phyloP scores from a whole-genome alignment of 2,113 vertebrate species.

The Heliornis fulica region DNA sequence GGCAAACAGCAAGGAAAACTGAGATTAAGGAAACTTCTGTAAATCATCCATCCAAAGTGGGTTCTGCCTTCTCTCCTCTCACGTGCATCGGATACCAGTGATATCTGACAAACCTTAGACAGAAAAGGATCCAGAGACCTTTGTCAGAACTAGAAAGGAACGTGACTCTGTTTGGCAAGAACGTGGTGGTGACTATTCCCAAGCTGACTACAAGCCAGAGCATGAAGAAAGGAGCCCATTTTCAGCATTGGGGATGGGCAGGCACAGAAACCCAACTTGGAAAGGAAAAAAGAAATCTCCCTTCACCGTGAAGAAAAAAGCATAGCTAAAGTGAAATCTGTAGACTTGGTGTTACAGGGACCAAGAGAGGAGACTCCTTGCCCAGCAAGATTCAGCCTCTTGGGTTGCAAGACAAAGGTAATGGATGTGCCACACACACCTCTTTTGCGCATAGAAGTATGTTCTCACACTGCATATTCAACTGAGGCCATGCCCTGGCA shows the following conservation, averaged over 20 bases:
- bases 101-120: not conserved
- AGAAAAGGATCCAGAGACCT: conserved; percentile 1
- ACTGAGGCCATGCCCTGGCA: not conserved
- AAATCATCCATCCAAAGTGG: not conserved
- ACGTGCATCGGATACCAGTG: accelerated
- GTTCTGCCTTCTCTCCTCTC: not conserved
- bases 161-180: conserved; percentile 1
- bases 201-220: conserved; percentile 24
- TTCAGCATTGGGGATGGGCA: not conserved
- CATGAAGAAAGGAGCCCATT: conserved; percentile 10
- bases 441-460: not conserved
- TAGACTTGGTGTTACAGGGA: not conserved
- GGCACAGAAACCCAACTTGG: not conserved
- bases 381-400: not conserved
- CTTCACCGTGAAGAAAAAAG: not conserved
- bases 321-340: not conserved
- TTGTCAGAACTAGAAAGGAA: conserved; percentile 45
- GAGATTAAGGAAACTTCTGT: not conserved
- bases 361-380: not conserved
- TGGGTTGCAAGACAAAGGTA: not conserved
- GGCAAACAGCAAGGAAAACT: not conserved
- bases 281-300: not conserved
- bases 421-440: not conserved
- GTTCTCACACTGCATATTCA: not conserved
- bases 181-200: not conserved